Percentiles rank a stretch among this genome's conserved stretches.
These are phyloP conservation scores for Anabas testudineus DNA, from an alignment of 2,797 vertebrate species.

Conservation along the genomic window DNA sequence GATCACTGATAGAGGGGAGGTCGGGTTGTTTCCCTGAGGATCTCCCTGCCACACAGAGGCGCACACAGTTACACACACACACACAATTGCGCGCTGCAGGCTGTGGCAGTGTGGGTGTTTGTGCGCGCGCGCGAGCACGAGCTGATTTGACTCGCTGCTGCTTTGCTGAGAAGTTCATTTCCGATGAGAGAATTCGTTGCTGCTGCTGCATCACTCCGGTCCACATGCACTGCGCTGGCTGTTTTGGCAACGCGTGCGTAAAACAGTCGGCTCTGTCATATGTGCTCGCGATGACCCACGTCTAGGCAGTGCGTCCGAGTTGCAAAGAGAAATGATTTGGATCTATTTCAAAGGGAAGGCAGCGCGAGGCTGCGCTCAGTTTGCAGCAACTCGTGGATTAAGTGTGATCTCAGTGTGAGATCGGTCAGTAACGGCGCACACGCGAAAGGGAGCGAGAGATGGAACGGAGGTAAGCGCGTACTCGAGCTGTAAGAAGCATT, in stretches of 20 bases:
- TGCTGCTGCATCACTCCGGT: constrained; percentile 2
- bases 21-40: constrained; percentile 49
- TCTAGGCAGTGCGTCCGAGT: constrained; percentile 17
- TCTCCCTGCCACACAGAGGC: background rate
- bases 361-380: constrained; percentile 1
- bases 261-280: constrained; percentile 17
- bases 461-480: constrained; percentile 70
- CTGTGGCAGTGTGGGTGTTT: constrained; percentile 28
- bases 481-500: constrained; percentile 67
- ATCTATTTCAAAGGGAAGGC: background rate
- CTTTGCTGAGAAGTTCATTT: constrained; percentile 59
- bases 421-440: constrained; percentile 48
- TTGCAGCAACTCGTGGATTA: constrained; percentile 48
- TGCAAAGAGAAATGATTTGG: constrained; percentile 10
- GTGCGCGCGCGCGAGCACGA: background rate
- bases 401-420: constrained; percentile 30
- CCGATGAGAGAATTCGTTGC: constrained; percentile 20
- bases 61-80: background rate
- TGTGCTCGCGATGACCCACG: constrained; percentile 5
- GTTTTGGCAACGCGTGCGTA: constrained; percentile 51
- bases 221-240: constrained; percentile 8
- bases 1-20: constrained; percentile 63
- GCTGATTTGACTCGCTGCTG: constrained; percentile 26
- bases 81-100: background rate
- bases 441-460: constrained; percentile 45